Evolutionary conservation across 2,888 invertebrate genomes (phyloP), one percentile per base, ranked within the genome.

Genomic region (Prosapia bicincta): DNA sequence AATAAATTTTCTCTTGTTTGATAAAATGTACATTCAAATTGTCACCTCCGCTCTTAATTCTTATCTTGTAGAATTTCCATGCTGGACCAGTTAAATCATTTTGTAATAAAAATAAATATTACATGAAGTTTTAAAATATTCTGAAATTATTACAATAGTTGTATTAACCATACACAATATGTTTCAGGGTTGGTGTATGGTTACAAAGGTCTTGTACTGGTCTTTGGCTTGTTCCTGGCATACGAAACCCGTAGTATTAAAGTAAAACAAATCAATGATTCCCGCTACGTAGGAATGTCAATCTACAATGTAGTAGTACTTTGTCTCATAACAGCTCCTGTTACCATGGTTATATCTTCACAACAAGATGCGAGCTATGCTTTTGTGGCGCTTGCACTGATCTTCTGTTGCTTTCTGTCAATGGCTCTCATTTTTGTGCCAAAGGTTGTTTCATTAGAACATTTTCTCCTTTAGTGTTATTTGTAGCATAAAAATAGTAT

Each of bases 271-370:
- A 96, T 99, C 83, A 99, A 99, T 86, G 99, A 99, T 87, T 97
- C 98, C 0, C 91, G 98, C 82, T 97, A 98, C 85, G 98, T 99
- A 26, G 98, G 98, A 80, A 97, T 99, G 96, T 96, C 98, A 84
- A 99, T 99, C 84, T 99, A 99, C 89, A 99, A 99, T 86, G 98
- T 99, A 81, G 98, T 98, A 79, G 97, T 99, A 65, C 89, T 99
- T 73, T 98, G 98, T 85, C 88, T 99, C 82, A 98, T 99, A 85
- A 99, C 99, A 9, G 98, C 97, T 24, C 99, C 99, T 0, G 98
- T 99, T 76, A 96, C 97, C 66, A 91, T 99, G 87, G 97, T 99
- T 80, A 98, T 99, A 82, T 94, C 96, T 79, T 96, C 96, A 81
- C 98, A 99, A 84, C 98, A 98, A 85, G 97, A 99, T 85, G 98